Evolutionary conservation across 2,113 vertebrate species (phyloP), one percentile per base, ranked within the genome.

Genomic region (Atlantisia rogersi): DNA sequence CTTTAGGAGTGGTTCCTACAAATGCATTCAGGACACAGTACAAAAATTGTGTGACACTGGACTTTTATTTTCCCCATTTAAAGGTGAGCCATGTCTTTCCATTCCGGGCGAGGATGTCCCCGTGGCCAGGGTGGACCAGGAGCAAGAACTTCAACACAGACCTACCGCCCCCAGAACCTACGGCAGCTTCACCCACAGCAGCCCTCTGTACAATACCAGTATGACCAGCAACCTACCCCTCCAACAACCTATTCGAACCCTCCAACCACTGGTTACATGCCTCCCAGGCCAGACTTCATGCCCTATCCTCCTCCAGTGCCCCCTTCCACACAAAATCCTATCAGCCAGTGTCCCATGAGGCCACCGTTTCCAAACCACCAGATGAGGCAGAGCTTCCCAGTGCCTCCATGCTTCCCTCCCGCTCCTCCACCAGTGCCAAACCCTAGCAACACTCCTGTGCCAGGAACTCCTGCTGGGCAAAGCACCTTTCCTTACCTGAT

Each of bases 401-500:
- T 99, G 10, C 98, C 99, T 5, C 99, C 99, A 0, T 99, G 98
- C 91, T 99, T 99, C 17, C 99, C 99, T 12, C 99, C 98, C 4
- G 82, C 97, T 92, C 98, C 99, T 10, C 99, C 99, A 0, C 98
- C 99, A 0, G 92, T 99, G 62, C 99, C 98, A 40, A 97, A 96
- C 74, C 96, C 98, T 2, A 95, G 97, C 24, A 98, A 95, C 17
- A 77, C 98, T 25, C 86, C 98, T 0, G 68, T 98, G 25, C 93
- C 98, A 1, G 98, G 98, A 40, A 62, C 97, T 6, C 95, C 98
- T 28, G 95, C 98, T 0, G 97, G 98, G 74, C 99, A 99, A 75
- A 98, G 98, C 71, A 81, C 98, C 3, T 99, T 99, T 74, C 98
- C 98, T 10, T 99, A 99, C 92, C 98, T 99, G 98, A 98, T 99